Evolutionary conservation across 1,140 invertebrate genomes (phyloP).

Genomic region (Diorhabda sublineata): DNA sequence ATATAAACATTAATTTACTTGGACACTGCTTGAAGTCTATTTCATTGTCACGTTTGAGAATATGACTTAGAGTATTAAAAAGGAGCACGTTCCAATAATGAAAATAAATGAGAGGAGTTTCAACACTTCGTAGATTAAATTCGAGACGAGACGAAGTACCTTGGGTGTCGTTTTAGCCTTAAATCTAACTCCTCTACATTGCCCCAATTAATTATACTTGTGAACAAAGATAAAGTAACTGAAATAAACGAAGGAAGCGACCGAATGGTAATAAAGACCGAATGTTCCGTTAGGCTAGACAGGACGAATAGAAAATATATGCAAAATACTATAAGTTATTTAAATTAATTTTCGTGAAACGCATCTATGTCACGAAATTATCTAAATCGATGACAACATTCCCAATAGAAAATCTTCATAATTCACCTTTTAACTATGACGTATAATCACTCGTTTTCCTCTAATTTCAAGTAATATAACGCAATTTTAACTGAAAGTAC

Average conservation of each 20-base stretch:
- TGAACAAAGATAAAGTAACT: conserved; percentile 7
- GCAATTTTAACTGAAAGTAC: too few species aligned
- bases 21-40: background rate
- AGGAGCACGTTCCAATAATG: background rate
- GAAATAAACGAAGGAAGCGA: conserved; percentile 4
- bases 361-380: too few species aligned
- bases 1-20: too few species aligned
- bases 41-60: background rate
- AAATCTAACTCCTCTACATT: conserved; percentile 8
- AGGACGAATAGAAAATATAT: too few species aligned
- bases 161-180: background rate
- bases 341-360: too few species aligned
- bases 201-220: conserved; percentile 7
- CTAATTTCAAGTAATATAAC: too few species aligned
- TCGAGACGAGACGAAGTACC: background rate
- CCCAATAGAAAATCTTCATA: too few species aligned
- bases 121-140: conserved; percentile 2
- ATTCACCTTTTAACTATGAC: too few species aligned
- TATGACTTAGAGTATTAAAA: background rate
- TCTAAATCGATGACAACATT: too few species aligned
- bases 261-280: conserved; percentile 6
- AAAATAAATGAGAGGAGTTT: background rate
- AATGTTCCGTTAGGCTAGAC: background rate
- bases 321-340: too few species aligned
- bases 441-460: too few species aligned